A percentile compares a stretch with the other conserved stretches of the same genome.
These are phyloP conservation scores for Drosophila chauvacae DNA, from an alignment of 1,140 invertebrate genomes.

Conservation along the genomic window DNA sequence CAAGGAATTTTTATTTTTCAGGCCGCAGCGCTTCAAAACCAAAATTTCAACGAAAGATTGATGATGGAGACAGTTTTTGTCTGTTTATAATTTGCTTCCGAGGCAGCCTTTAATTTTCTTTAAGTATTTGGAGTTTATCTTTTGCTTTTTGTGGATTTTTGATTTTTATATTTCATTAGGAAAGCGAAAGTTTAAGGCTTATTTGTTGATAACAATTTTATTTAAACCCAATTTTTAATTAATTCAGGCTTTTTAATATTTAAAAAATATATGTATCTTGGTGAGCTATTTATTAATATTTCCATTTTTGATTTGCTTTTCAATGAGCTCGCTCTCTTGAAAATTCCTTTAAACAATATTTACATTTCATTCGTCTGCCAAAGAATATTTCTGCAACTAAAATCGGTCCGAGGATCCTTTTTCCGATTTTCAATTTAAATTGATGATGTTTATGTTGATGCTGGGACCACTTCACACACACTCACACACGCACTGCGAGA, in stretches of 20 bases:
- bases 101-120: neutral
- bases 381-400: constrained; percentile 39
- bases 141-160: neutral
- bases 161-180: neutral
- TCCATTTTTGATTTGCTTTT: neutral
- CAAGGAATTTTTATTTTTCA: constrained; percentile 51
- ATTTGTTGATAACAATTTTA: neutral
- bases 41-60: constrained; percentile 65
- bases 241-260: neutral
- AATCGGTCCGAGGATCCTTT: constrained; percentile 24
- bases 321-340: neutral
- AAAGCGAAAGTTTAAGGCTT: neutral
- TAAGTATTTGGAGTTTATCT: neutral
- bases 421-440: constrained; percentile 52
- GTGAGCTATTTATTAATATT: neutral
- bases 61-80: constrained; percentile 31
- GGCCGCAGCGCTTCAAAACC: constrained; percentile 43
- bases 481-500: neutral
- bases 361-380: constrained; percentile 29
- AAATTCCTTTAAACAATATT: constrained; percentile 27
- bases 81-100: neutral
- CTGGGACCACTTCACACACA: constrained; percentile 18
- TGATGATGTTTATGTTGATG: constrained; percentile 56
- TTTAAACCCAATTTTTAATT: neutral
- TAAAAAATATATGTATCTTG: neutral